These are phyloP conservation scores for Cichladusa arquata DNA, from an alignment of 2,113 vertebrate species.

Conservation along the genomic window DNA sequence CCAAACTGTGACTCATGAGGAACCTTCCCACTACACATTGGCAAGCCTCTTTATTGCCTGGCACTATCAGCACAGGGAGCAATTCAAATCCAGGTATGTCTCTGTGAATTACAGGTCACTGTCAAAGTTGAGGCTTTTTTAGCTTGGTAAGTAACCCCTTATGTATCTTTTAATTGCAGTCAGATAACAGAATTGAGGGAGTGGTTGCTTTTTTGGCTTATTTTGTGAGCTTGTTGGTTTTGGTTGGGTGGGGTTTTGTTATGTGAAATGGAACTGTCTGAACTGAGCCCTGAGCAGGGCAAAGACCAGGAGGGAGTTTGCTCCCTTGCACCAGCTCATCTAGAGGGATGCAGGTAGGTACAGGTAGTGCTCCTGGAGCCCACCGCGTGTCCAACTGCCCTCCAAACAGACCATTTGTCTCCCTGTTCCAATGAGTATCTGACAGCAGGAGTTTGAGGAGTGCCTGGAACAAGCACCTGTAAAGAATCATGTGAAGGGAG, in stretches of 20 bases:
- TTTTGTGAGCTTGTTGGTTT: neutral
- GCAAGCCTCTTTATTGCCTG: neutral
- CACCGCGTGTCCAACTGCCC: neutral
- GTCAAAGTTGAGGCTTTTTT: neutral
- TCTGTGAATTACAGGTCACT: neutral
- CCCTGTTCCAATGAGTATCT: neutral
- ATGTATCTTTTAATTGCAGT: neutral
- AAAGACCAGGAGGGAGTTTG: neutral
- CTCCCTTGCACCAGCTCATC: neutral
- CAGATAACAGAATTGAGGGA: neutral
- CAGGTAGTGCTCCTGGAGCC: neutral
- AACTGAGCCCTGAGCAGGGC: neutral
- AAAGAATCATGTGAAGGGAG: neutral
- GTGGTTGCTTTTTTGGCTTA: neutral
- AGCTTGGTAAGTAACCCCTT: neutral
- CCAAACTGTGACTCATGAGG: neutral
- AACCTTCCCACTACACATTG: neutral
- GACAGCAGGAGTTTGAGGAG: neutral
- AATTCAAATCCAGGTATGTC: neutral
- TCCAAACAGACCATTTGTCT: neutral
- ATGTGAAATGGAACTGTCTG: neutral
- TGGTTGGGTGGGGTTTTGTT: neutral
- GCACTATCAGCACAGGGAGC: neutral
- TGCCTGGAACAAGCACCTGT: neutral
- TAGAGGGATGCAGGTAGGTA: neutral